These are phyloP conservation scores for Chrysolina oricalcia DNA, from an alignment of 2,888 invertebrate species.

Conservation along the genomic window DNA sequence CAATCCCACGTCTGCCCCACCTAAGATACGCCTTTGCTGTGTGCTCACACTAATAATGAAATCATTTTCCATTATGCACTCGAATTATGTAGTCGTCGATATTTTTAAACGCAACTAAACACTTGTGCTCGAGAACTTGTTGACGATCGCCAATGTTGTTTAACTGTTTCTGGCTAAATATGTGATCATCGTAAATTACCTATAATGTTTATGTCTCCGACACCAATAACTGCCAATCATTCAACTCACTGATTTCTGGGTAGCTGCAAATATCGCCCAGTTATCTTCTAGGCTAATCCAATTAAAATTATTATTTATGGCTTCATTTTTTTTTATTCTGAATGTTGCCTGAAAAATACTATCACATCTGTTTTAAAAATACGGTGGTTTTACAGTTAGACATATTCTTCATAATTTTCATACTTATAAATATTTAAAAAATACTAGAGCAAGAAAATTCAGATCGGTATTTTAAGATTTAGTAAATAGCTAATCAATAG, in stretches of 20 bases:
- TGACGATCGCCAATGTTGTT: neutral
- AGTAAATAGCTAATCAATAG: too few relatives aligned
- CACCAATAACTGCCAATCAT: neutral
- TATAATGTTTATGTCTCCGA: neutral
- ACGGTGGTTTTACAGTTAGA: too few relatives aligned
- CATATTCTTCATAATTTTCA: too few relatives aligned
- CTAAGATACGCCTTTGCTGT: conserved; percentile 21
- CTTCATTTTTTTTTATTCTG: neutral
- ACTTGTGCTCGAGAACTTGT: conserved; percentile 10
- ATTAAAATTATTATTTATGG: neutral
- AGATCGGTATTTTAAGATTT: too few relatives aligned
- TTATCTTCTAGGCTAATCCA: neutral
- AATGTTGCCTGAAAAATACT: neutral
- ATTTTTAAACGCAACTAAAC: conserved; percentile 2
- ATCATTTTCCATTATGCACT: conserved; percentile 24
- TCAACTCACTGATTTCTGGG: neutral
- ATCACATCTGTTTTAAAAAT: neutral
- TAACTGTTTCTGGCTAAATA: neutral
- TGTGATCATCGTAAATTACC: neutral
- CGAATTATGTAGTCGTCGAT: conserved; percentile 12
- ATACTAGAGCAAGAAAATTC: too few relatives aligned
- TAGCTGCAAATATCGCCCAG: neutral
- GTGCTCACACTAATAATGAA: conserved; percentile 8
- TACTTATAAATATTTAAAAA: too few relatives aligned
- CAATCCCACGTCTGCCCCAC: conserved; percentile 23